Evolutionary conservation across 2,797 vertebrate genomes (phyloP).

Genomic region (Leuciscus waleckii): DNA sequence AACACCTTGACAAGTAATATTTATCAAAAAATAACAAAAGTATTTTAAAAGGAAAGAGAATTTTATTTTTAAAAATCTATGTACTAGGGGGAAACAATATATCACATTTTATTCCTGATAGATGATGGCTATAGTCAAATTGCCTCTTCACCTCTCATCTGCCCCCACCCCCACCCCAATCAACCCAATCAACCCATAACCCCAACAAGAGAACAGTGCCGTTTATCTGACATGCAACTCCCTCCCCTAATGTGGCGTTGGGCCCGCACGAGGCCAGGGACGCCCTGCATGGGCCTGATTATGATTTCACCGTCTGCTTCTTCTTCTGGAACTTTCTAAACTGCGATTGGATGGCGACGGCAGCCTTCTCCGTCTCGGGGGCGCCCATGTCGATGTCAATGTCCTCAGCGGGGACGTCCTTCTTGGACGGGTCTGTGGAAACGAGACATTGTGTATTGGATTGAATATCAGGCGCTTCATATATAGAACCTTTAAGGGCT

Average conservation of each 20-base stretch:
- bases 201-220: conserved; percentile 56
- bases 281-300: conserved; percentile 61
- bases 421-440: conserved; percentile 84
- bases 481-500: not conserved
- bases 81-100: conserved; percentile 22
- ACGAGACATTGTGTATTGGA: conserved; percentile 5
- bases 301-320: conserved; percentile 89
- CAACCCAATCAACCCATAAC: conserved; percentile 66
- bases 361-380: conserved; percentile 95
- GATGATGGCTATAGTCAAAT: conserved; percentile 41
- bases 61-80: conserved; percentile 7
- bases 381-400: conserved; percentile 97
- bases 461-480: not conserved
- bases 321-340: conserved; percentile 99
- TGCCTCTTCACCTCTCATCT: conserved; percentile 39
- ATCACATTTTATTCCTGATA: conserved; percentile 49
- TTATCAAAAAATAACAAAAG: conserved; percentile 43
- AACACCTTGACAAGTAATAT: conserved; percentile 1
- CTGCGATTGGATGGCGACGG: conserved; percentile 96
- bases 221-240: conserved; percentile 77
- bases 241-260: conserved; percentile 59
- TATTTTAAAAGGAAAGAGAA: conserved; percentile 21
- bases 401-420: conserved; percentile 88
- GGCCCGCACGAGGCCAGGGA: conserved; percentile 58
- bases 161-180: conserved; percentile 11